Evolutionary conservation across 2,113 vertebrate genomes (phyloP).

Genomic region (Nettapus auritus): DNA sequence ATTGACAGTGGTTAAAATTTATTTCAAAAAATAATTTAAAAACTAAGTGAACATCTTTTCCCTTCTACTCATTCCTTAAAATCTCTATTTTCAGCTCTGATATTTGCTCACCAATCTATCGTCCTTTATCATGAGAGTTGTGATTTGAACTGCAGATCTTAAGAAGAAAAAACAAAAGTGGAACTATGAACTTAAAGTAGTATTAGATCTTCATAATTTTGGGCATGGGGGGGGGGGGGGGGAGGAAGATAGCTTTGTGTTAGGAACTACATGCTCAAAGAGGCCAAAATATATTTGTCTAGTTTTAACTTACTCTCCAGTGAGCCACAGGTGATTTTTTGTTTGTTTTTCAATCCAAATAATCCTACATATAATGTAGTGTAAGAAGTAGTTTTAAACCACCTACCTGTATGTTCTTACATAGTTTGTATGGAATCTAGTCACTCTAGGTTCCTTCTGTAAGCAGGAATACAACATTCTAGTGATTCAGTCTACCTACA

Average conservation of each 20-base stretch:
- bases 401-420: background rate
- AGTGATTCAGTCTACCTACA: background rate
- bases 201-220: background rate
- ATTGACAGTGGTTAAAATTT: background rate
- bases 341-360: background rate
- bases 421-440: background rate
- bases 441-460: background rate
- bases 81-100: background rate
- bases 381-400: background rate
- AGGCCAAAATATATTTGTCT: background rate
- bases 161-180: background rate
- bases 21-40: background rate
- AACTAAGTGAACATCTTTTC: background rate
- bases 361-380: background rate
- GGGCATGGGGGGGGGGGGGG: background rate
- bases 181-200: background rate
- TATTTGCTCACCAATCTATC: background rate
- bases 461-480: background rate
- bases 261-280: background rate
- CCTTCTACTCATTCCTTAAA: background rate
- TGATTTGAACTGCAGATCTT: background rate
- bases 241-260: background rate
- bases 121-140: background rate
- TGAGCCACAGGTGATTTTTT: background rate
- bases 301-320: background rate